Percentiles rank a stretch among this genome's conserved stretches.
Conservation (phyloP, 2,888 invertebrate genomes). For the Polietes domitor region DNA sequence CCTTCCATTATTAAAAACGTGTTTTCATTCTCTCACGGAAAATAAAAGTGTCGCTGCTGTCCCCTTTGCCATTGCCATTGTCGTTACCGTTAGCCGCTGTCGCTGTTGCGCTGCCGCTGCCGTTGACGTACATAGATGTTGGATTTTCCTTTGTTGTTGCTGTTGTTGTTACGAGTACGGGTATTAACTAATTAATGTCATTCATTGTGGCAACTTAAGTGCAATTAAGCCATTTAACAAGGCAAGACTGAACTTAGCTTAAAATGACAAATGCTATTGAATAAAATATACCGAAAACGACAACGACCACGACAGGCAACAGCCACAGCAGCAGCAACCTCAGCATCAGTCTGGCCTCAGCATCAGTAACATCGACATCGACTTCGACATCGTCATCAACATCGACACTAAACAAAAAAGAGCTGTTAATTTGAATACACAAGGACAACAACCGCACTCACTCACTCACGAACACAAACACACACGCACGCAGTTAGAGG, state of each 20-base stretch:
- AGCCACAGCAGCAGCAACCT: background rate
- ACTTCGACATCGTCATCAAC: background rate
- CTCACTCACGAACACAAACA: conserved; percentile 14
- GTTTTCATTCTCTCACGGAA: conserved; percentile 31
- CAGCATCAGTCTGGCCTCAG: background rate
- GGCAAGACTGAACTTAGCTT: conserved; percentile 38
- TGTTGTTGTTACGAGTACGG: background rate
- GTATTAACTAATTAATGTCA: conserved; percentile 55
- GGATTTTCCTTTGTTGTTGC: conserved; percentile 11
- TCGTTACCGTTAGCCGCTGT: background rate
- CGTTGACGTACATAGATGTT: background rate
- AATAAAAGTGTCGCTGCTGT: conserved; percentile 20
- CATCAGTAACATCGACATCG: background rate
- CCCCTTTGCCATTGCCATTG: background rate
- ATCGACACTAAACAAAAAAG: background rate
- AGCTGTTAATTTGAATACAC: conserved; percentile 44
- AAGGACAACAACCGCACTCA: conserved; percentile 30
- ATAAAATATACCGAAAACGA: conserved; percentile 29
- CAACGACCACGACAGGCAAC: background rate
- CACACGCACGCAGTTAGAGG: background rate
- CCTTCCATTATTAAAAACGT: conserved; percentile 53
- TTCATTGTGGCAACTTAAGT: conserved; percentile 53
- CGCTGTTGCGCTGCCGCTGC: no score
- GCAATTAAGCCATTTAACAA: conserved; percentile 59
- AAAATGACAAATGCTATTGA: conserved; percentile 46